Conservation (phyloP, 2,113 vertebrate genomes). For the Paedocypris sp. region DNA sequence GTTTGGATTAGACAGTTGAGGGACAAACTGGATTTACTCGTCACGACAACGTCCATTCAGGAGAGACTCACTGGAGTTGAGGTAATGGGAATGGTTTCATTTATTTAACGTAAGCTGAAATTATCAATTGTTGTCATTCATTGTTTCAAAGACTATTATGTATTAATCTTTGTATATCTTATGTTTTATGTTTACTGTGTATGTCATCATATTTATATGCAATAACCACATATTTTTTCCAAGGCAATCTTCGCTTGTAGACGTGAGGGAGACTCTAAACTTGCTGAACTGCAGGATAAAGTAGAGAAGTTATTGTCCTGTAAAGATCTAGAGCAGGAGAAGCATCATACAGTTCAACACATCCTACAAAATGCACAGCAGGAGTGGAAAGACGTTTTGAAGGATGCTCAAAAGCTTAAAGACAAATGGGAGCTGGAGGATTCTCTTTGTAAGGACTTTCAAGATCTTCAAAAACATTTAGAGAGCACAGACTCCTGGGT, state of each 20-base stretch:
- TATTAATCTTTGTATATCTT: too few species aligned
- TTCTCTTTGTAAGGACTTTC: slow-evolving; percentile 28
- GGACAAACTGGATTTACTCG: slow-evolving; percentile 29
- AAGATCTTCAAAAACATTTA: slow-evolving; percentile 24
- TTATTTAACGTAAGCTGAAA: too few species aligned
- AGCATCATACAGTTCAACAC: slow-evolving; percentile 30
- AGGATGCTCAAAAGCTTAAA: slow-evolving; percentile 28
- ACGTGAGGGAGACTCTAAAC: slow-evolving; percentile 43
- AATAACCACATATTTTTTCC: too few species aligned
- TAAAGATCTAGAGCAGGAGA: slow-evolving; percentile 31
- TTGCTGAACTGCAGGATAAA: slow-evolving; percentile 40
- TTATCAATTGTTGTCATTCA: too few species aligned
- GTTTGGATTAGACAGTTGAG: slow-evolving; percentile 42
- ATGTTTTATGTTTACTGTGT: too few species aligned
- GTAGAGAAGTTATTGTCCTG: slow-evolving; percentile 25
- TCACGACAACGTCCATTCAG: slow-evolving; percentile 14
- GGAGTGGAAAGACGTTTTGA: slow-evolving; percentile 37
- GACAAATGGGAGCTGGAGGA: slow-evolving; percentile 26
- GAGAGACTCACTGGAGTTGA: slow-evolving; percentile 43
- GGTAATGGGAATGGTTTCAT: slow-evolving; percentile 42
- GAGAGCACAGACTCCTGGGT: slow-evolving; percentile 32
- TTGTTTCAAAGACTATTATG: too few species aligned
- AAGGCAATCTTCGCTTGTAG: slow-evolving; percentile 43
- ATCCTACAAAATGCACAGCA: slow-evolving; percentile 24
- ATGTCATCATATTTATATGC: too few species aligned